Evolutionary conservation across 2,113 vertebrate species (phyloP), one percentile per base, ranked within the genome.

Genomic region (Colistium nudipinnis): DNA sequence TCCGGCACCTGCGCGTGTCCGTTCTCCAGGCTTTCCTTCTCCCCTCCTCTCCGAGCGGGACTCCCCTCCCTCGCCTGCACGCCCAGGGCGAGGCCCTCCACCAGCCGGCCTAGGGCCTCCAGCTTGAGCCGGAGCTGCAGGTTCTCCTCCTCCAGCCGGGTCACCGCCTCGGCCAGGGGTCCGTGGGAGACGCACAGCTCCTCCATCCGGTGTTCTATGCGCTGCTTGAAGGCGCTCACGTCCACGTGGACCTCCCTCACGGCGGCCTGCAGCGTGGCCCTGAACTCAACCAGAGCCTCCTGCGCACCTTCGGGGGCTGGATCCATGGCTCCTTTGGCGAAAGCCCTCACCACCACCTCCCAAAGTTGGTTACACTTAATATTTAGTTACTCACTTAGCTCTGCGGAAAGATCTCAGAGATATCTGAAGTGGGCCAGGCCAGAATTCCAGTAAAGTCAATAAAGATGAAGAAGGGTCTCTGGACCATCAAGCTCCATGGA

Each of bases 81-180:
- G 7, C 91, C 88, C n/a, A n/a, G n/a, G 0, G 91, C 78, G 16
- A 97, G 92, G 12, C 88, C 87, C 66, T 97, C 95, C 86, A 98
- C 94, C 87, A 95, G 93, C 27, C 77, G 88, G 27, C 91, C 80
- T 69, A 97, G 88, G 30, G 90, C 91, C 74, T 96, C 95, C 67
- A 98, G 82, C 87, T 94, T 94, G 0, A 82, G 76, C 38, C 94
- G 89, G 51, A 98, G 92, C 56, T 93, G 91, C 74, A 89, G 94
- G 91, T 97, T 97, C 80, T 98, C 96, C 60, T 92, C 91, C 90
- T 96, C 95, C 80, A 98, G 93, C 68, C 90, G 90, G 1, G 90
- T 82, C 57, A 98, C 94, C 0, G 92, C 87, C 22, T 85, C 92
- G 0, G 91, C 92, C 84, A 98, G 73, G 4, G 95, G 95, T 11